Evolutionary conservation across 2,888 invertebrate genomes (phyloP).

Genomic region (Campopleginae sp.): DNA sequence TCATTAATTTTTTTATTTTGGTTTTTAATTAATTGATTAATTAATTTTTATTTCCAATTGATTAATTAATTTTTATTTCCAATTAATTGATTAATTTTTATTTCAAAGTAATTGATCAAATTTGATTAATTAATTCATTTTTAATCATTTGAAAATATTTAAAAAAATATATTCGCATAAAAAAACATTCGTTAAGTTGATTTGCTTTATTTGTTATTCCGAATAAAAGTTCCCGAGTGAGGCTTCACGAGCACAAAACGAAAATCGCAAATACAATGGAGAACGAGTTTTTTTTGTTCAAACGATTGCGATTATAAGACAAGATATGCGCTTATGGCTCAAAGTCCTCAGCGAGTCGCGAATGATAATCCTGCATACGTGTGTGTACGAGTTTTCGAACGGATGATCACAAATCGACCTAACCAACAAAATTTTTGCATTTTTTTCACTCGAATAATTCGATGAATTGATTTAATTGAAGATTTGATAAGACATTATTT

Average conservation of each 20-base stretch:
- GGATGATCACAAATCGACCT: not conserved
- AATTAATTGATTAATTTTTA: too few relatives aligned
- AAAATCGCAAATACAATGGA: not conserved
- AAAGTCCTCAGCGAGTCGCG: slow-evolving; percentile 34
- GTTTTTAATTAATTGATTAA: too few relatives aligned
- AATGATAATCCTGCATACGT: slow-evolving; percentile 20
- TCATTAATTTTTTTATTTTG: too few relatives aligned
- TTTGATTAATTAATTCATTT: not conserved
- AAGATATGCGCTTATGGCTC: slow-evolving; percentile 38
- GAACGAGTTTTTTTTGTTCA: slow-evolving; percentile 13
- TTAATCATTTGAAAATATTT: not conserved
- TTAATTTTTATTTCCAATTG: too few relatives aligned
- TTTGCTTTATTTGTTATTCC: not conserved
- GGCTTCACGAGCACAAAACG: not conserved
- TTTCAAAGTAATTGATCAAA: not conserved
- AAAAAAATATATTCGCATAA: not conserved
- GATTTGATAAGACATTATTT: not conserved
- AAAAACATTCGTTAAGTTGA: not conserved
- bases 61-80: too few relatives aligned
- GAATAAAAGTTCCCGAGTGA: not conserved
- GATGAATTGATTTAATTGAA: too few relatives aligned
- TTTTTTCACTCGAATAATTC: too few relatives aligned
- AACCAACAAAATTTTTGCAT: not conserved
- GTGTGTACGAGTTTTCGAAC: not conserved
- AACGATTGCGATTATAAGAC: slow-evolving; percentile 19